Evolutionary conservation across 2,797 vertebrate genomes (phyloP), one percentile per base, ranked within the genome.

Genomic region (Eremophila alpestris): DNA sequence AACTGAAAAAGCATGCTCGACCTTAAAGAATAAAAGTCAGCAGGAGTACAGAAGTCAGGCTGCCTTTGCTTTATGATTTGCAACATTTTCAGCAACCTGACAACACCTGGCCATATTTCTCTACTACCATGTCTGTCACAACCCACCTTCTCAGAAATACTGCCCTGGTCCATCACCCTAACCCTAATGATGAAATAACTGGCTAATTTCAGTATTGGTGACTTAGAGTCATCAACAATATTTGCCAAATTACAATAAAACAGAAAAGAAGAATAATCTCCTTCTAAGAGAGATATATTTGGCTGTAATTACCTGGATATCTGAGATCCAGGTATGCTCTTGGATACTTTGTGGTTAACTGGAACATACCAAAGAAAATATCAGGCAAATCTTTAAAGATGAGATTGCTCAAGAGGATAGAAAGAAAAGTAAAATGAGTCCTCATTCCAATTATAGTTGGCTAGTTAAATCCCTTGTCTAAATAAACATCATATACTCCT

Each of bases 61-160:
- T 70, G n/a, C 29, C 21, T 90, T 92, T 89, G 24, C 86, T 93
- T 82, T 74, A 32, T 56, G 80, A 73, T 93, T 79, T 90, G 68
- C 52, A 82, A 87, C 49, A 67, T 70, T 89, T 82, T 63, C 78
- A 84, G n/a, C 41, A 49, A 41, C 26, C 76, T 87, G 59, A 49
- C 32, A 79, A 59, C n/a, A 62, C 45, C 10, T 71, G 45, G 56
- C 55, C 15, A 6, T 26, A 48, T 52, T 90, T 80, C 68, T 60
- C 85, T 49, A 68, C 55, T 89, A 48, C 41, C 0, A 0, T 34
- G 34, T 78, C 65, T 88, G 93, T 80, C 84, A 92, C 48, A 90
- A 67, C 26, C 34, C 71, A 63, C 12, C 23, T 40, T 62, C 55
- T 74, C 63, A 74, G 75, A 89, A 89, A 68, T 60, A 80, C 64